Base-by-base conservation (phyloP, 1,140 invertebrate genomes). In the Leptoteleia sp. region DNA sequence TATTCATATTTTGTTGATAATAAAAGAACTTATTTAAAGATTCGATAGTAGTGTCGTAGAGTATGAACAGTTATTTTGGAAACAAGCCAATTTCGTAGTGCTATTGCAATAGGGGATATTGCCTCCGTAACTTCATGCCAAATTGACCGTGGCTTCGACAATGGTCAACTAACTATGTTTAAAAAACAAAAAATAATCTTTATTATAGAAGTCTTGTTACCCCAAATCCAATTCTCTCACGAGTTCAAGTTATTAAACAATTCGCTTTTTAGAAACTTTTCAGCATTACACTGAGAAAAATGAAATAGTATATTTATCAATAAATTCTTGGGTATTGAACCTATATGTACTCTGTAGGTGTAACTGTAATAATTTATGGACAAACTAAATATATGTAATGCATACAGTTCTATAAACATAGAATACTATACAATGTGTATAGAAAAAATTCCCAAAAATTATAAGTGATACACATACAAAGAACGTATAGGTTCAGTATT, bases 81-180 rank as follows among this genome's bases (percentile, higher is more conserved):
- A 40, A 42, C 25, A 25, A 50, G 61, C 59, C 71, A 75, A 65
- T 65, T 75, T 65, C 12, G 48, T 64, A 55, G 40, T 57, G 16
- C 35, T 22, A 42, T 64, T 43, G 31, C 50, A 64, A 35, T 16
- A 38, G 55, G 35, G 55, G 55, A 72, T 62, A 72, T 72, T 72
- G 55, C 38, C 37, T 27, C 22, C 57, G 48, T 47, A 72, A 72
- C 47, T 37, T 54, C 48, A 62, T 72, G 57, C 68, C 68, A 72
- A 72, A 72, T 72, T 72, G 68, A 72, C 68, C 55, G 57, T 62
- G 35, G 38, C 47, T 61, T 62, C 57, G 37, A 72, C 47, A 72
- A 62, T 61, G 55, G 67, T 59, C 55, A 48, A 72, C 47, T 62
- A 62, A 55, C 64, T 57, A 57, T 57, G 29, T 68, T 38, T 68